Evolutionary conservation across 2,888 invertebrate species (phyloP), one percentile per base, ranked within the genome.

Genomic region (Leptopilina drosophilae): DNA sequence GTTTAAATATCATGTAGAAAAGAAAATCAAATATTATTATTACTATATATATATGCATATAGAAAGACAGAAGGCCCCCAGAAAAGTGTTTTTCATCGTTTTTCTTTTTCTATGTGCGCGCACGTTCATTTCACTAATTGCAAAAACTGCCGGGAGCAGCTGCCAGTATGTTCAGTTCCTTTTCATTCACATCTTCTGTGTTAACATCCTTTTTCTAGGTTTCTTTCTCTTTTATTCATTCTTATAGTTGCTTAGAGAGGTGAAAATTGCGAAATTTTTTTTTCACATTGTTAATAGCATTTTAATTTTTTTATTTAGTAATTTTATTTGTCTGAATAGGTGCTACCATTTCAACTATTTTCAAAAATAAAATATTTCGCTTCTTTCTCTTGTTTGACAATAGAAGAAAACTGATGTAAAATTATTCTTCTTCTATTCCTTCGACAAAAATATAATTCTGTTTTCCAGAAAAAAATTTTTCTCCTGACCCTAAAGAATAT

Each of bases 121-220:
- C 82, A 80, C 56, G 80, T 62, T 81, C 82, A 85, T 82, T 81
- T 84, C 81, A 82, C 83, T 87, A 87, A 87, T 87, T 87, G 85
- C 85, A 84, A 87, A 87, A 87, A 87, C 84, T 86, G 83, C 85
- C 82, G 62, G 82, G 53, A 79, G 83, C 83, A 40, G 33, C 78
- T 76, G 77, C 77, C 82, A 49, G 62, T 20, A 62, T 15, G 62
- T 15, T 62, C n/a, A 20, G 42, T 62, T 42, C 65, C 15, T 64
- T 53, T 26, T 64, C n/a, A 53, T 56, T 56, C 33, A 33, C 33
- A 73, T 76, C 80, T 75, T 49, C 64, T 64, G 20, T 49, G 49
- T 49, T 76, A 64, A 46, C 26, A 64, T 46, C 12, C 40, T 15
- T 33, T 5, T 56, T 75, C 11, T 33, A 75, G 33, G 56, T 33